These are phyloP conservation scores for Littorina saxatilis DNA, from an alignment of 1,140 invertebrate genomes.

Conservation along the genomic window DNA sequence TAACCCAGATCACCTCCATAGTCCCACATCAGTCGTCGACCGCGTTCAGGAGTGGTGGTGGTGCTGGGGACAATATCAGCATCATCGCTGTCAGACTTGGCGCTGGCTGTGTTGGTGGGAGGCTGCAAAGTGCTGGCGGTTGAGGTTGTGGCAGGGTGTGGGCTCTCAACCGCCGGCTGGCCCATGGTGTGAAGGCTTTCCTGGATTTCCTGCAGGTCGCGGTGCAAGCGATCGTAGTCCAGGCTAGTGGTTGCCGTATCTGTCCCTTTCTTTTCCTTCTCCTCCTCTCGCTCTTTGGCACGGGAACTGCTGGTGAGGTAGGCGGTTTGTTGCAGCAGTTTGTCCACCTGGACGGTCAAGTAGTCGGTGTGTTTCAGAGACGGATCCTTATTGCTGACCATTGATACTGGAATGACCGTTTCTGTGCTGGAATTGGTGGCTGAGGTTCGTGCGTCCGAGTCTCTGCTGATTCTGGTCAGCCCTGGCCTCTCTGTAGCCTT, in stretches of 20 bases:
- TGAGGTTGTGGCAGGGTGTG: background rate
- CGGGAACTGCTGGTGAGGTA: constrained; percentile 21
- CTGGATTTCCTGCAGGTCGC: constrained; percentile 67
- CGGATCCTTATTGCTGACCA: background rate
- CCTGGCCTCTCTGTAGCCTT: background rate
- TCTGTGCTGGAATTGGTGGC: background rate
- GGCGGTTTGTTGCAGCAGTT: constrained; percentile 28
- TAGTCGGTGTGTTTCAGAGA: background rate
- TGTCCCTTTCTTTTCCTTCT: background rate
- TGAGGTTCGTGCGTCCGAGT: constrained; percentile 3
- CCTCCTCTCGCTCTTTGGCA: background rate
- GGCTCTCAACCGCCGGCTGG: background rate
- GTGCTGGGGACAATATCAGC: constrained; percentile 59
- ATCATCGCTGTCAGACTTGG: constrained; percentile 41
- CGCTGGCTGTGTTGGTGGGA: background rate
- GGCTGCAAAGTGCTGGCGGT: constrained; percentile 11
- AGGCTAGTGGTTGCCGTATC: constrained; percentile 27
- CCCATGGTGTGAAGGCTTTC: constrained; percentile 54
- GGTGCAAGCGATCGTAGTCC: constrained; percentile 61
- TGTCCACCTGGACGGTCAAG: constrained; percentile 23
- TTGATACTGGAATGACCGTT: background rate
- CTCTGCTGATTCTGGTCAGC: background rate
- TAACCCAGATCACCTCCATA: constrained; percentile 65
- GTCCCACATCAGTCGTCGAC: constrained; percentile 61
- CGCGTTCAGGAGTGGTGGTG: constrained; percentile 44